Evolutionary conservation across 2,888 invertebrate genomes (phyloP).

Genomic region (Yponomeuta malinellus): DNA sequence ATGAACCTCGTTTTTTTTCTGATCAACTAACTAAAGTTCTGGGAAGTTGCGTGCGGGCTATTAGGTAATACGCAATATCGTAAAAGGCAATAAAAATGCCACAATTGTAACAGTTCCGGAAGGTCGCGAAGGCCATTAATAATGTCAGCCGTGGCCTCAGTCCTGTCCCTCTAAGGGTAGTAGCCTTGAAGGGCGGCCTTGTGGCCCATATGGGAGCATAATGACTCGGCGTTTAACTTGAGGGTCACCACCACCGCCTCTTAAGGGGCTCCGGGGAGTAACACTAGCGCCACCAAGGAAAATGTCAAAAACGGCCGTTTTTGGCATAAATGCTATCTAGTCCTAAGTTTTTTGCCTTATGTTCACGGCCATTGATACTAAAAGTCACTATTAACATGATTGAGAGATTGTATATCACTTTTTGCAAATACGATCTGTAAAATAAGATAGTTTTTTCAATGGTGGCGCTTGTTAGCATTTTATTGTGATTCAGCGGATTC

Average conservation of each 20-base stretch:
- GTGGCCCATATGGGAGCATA: conserved; percentile 29
- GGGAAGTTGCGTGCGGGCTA: background rate
- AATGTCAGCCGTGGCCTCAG: conserved; percentile 5
- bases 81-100: background rate
- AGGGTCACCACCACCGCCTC: conserved; percentile 39
- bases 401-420: too few species aligned
- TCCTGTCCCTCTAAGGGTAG: background rate
- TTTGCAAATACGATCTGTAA: too few species aligned
- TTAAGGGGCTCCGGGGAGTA: conserved; percentile 11
- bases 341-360: too few species aligned
- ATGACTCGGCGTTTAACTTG: conserved; percentile 32
- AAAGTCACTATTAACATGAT: too few species aligned
- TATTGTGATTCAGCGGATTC: background rate
- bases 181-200: conserved; percentile 35
- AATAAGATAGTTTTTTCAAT: too few species aligned
- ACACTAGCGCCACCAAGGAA: too few species aligned
- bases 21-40: background rate
- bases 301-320: too few species aligned
- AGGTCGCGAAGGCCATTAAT: conserved; percentile 5
- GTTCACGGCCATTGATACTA: too few species aligned
- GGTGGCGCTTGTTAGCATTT: background rate
- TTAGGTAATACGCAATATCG: background rate
- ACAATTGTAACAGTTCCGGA: background rate
- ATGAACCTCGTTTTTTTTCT: background rate
- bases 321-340: too few species aligned